A percentile compares a stretch with the other conserved stretches of the same genome.
phyloP scores from a whole-genome alignment of 2,888 invertebrate genomes.

The Ormyrus labotus region DNA sequence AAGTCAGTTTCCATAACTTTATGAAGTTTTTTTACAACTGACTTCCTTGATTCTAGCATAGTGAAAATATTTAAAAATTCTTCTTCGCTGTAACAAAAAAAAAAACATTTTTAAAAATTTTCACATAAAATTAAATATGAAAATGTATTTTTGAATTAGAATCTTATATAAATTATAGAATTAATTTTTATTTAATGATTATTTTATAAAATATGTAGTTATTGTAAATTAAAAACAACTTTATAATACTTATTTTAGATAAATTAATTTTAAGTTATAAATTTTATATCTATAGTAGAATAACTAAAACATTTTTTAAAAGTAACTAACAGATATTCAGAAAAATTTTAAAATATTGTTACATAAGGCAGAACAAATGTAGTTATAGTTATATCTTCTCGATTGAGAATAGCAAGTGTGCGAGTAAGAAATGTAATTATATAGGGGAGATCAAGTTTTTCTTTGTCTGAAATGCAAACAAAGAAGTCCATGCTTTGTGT shows the following conservation, averaged over 20 bases:
- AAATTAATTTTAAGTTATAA: not conserved
- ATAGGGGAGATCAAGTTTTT: conserved; percentile 65
- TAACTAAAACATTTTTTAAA: not conserved
- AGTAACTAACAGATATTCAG: not conserved
- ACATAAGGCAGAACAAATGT: not conserved
- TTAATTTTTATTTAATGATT: not conserved
- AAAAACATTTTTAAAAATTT: no score
- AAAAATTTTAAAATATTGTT: conserved; percentile 10
- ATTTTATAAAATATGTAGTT: not conserved
- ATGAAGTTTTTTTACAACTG: conserved; percentile 61
- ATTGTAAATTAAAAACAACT: not conserved
- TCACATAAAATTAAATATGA: not conserved
- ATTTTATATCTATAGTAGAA: not conserved
- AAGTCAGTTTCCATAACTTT: conserved; percentile 63
- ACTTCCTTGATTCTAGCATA: conserved; percentile 60
- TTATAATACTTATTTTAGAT: not conserved
- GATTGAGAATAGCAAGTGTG: conserved; percentile 47
- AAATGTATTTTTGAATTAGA: not conserved
- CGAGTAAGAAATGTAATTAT: conserved; percentile 58
- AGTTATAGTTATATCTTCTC: conserved; percentile 5
- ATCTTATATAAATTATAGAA: not conserved
- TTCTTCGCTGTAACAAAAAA: conserved; percentile 61
- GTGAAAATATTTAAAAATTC: conserved; percentile 64
- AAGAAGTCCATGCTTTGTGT: conserved; percentile 56
- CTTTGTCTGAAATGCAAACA: conserved; percentile 65